These are phyloP conservation scores for Sebastes hubbsi DNA, from an alignment of 2,797 vertebrate species.

Conservation along the genomic window DNA sequence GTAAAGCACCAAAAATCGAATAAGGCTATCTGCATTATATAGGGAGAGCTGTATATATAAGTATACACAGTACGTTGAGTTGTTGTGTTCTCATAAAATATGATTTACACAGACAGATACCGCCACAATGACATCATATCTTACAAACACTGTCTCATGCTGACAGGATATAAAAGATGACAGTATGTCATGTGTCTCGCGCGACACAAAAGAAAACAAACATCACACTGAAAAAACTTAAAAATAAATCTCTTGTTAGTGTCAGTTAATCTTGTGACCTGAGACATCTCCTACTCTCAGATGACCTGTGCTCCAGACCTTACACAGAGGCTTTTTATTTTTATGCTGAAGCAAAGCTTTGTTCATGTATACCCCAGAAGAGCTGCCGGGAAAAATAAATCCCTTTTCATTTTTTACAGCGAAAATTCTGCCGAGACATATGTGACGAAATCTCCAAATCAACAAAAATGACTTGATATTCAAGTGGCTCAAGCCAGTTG, in stretches of 20 bases:
- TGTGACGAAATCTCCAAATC: neutral
- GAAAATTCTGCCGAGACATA: neutral
- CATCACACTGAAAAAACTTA: conserved; percentile 21
- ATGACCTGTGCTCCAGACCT: conserved; percentile 10
- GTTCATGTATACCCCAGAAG: neutral
- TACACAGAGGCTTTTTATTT: neutral
- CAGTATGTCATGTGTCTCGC: conserved; percentile 14
- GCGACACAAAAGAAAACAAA: conserved; percentile 10
- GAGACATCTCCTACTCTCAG: conserved; percentile 8
- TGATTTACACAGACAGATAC: neutral
- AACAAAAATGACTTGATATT: neutral
- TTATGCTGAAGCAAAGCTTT: neutral
- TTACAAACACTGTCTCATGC: neutral
- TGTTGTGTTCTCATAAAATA: neutral
- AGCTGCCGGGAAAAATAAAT: neutral
- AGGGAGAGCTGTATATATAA: neutral
- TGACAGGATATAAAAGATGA: conserved; percentile 31
- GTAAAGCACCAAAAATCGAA: neutral
- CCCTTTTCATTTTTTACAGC: neutral
- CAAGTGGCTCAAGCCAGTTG: neutral
- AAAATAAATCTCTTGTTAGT: conserved; percentile 47
- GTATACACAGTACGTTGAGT: neutral
- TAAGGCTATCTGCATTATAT: neutral
- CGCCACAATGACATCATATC: conserved; percentile 22
- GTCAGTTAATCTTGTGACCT: conserved; percentile 40